Evolutionary conservation across 2,888 invertebrate species (phyloP).

Genomic region (Artemia sinica): DNA sequence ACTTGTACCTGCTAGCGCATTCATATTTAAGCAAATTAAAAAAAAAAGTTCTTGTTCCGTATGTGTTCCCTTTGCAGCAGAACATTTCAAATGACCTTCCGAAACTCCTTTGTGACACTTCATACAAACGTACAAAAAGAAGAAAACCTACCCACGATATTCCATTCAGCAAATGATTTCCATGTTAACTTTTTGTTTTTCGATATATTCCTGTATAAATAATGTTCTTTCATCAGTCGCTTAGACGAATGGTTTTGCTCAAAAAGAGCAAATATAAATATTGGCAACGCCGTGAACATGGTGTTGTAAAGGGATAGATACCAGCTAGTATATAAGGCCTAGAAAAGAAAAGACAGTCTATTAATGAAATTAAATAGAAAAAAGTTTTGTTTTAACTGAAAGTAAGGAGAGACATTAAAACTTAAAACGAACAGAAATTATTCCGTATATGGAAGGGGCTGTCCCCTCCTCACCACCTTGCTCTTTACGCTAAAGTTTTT

Average conservation of each 20-base stretch:
- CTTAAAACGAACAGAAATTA: too few relatives aligned
- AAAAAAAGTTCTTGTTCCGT: too few relatives aligned
- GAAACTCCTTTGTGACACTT: too few relatives aligned
- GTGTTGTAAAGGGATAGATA: conserved; percentile 60
- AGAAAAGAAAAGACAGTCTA: conserved; percentile 28
- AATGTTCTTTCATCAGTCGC: conserved; percentile 42
- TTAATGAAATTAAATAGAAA: neutral
- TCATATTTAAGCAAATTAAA: too few relatives aligned
- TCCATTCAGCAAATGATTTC: conserved; percentile 45
- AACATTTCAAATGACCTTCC: too few relatives aligned
- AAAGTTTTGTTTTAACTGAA: too few relatives aligned
- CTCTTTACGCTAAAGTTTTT: too few relatives aligned
- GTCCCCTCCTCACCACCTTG: too few relatives aligned
- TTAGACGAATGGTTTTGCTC: conserved; percentile 49
- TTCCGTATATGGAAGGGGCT: too few relatives aligned
- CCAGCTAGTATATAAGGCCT: conserved; percentile 53
- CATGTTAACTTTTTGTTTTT: conserved; percentile 46
- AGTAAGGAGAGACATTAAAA: too few relatives aligned
- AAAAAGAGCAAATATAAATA: conserved; percentile 51
- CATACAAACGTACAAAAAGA: conserved; percentile 17
- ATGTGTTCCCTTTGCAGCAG: too few relatives aligned
- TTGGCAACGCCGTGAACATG: conserved; percentile 53
- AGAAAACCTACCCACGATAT: conserved; percentile 32
- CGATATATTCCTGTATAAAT: conserved; percentile 45
- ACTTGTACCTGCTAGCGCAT: too few relatives aligned